phyloP scores from a whole-genome alignment of 2,888 invertebrate species.

The Junonia oenone region DNA sequence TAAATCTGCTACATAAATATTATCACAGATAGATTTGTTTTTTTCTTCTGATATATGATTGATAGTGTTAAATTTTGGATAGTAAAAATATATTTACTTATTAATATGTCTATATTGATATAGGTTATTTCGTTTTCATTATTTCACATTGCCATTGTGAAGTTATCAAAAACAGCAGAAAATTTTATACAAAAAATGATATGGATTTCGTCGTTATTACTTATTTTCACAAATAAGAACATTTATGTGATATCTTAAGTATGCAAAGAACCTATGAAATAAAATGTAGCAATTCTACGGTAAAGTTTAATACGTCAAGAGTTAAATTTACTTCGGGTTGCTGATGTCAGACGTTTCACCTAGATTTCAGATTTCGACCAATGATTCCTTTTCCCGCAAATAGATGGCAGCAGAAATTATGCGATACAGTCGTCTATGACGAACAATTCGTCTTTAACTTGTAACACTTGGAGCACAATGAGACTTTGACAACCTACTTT shows the following conservation, averaged over 20 bases:
- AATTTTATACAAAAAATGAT: too few relatives aligned
- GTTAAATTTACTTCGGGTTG: slow-evolving; percentile 72
- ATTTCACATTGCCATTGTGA: too few relatives aligned
- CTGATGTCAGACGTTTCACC: slow-evolving; percentile 77
- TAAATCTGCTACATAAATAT: too few relatives aligned
- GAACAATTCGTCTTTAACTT: slow-evolving; percentile 16
- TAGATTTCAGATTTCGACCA: slow-evolving; percentile 63
- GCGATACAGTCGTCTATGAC: slow-evolving; percentile 35
- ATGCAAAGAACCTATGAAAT: slow-evolving; percentile 25
- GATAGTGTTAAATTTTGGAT: too few relatives aligned
- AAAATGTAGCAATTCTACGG: slow-evolving; percentile 35
- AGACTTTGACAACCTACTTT: slow-evolving; percentile 5
- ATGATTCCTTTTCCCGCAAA: slow-evolving; percentile 54
- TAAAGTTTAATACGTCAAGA: slow-evolving; percentile 61
- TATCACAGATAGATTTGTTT: too few relatives aligned
- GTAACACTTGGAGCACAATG: slow-evolving; percentile 20
- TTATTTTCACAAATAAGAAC: not conserved
- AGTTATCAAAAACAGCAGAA: too few relatives aligned
- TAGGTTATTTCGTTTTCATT: too few relatives aligned
- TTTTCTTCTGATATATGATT: too few relatives aligned
- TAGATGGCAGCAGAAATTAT: slow-evolving; percentile 62
- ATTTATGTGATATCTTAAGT: not conserved
- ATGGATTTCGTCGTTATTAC: too few relatives aligned
- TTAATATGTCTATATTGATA: too few relatives aligned
- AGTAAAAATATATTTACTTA: too few relatives aligned